A percentile compares a stretch with the other conserved stretches of the same genome.
phyloP scores from a whole-genome alignment of 1,140 invertebrate species.

The Calliphora vicina region DNA sequence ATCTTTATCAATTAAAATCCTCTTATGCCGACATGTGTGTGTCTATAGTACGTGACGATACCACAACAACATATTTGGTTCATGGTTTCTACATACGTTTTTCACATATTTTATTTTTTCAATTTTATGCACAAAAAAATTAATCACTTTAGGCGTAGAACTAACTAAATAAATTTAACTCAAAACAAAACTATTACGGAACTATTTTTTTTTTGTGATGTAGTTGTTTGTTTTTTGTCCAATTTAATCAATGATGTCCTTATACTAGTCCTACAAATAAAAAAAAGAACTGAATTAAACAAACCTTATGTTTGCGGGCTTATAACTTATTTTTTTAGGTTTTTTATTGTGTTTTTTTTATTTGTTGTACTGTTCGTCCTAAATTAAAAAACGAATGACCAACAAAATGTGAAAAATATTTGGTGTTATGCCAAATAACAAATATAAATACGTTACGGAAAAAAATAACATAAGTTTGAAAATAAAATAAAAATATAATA shows the following conservation, averaged over 20 bases:
- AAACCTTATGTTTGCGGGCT: slow-evolving; percentile 1
- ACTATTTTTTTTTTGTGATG: not conserved
- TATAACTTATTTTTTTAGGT: not conserved
- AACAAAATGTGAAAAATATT: not conserved
- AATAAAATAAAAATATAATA: not conserved
- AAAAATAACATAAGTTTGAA: not conserved
- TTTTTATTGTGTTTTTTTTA: not conserved
- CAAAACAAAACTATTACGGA: not conserved
- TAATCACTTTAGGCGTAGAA: slow-evolving; percentile 3
- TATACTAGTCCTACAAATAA: not conserved
- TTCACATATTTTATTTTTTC: not conserved
- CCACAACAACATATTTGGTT: not conserved
- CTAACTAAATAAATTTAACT: not conserved
- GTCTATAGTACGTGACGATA: not conserved
- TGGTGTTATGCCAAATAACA: slow-evolving; percentile 7
- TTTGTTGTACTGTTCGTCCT: not conserved
- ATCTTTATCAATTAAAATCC: slow-evolving; percentile 2
- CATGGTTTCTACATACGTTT: too few relatives aligned
- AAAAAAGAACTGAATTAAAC: not conserved
- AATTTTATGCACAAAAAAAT: not conserved
- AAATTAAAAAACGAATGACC: not conserved
- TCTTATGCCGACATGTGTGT: not conserved
- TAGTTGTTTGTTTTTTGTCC: not conserved
- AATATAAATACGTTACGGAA: slow-evolving; percentile 5
- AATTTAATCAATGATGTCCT: not conserved